Base-by-base conservation (phyloP, 2,888 invertebrate genomes). In the Lepeophtheirus nordmannii region DNA sequence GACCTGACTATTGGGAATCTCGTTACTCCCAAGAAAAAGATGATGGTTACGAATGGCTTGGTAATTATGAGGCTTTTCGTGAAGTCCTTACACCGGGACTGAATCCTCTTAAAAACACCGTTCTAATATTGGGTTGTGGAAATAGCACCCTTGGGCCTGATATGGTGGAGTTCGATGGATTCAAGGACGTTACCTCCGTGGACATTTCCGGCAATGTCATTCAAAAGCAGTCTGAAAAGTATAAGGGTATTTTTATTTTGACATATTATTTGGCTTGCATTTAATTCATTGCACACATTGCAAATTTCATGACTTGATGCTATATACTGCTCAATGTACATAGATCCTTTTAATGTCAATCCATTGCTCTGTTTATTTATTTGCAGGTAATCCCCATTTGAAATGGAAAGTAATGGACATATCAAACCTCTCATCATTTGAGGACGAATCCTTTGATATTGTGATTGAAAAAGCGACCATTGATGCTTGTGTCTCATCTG, bases 381-480 rank as follows among this genome's bases (percentile, higher is more conserved):
- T 30, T 30, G 30, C 30, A 30, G 30, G 7, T 30, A 30, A 17
- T 53, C n/a, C 53, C 22, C 37, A 46, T 37, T 22, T 56, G 23
- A 20, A 20, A 23, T 23, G 63, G 53, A 20, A 30, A 23, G 56
- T 56, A 10, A 22, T 23, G 20, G 63, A 63, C 56, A 53, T 63
- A 40, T 46, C 22, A 22, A 20, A 63, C 22, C 20, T 63, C 46
- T n/a, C 46, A 17, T 30, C 12, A n/a, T 39, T 40, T 40, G 53
- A 46, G 8, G 56, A 63, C 30, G 23, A 63, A 22, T 20, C 63
- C 56, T 63, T 63, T 7, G 53, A 23, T n/a, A 17, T 63, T 2
- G 63, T 63, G 56, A 63, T 63, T 22, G 63, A 63, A 63, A 63
- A 63, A 22, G 63, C 63, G 17, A 63, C 63, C 9, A 1, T 63